phyloP scores from a whole-genome alignment of 1,140 invertebrate genomes.

The Orius insidiosus region DNA sequence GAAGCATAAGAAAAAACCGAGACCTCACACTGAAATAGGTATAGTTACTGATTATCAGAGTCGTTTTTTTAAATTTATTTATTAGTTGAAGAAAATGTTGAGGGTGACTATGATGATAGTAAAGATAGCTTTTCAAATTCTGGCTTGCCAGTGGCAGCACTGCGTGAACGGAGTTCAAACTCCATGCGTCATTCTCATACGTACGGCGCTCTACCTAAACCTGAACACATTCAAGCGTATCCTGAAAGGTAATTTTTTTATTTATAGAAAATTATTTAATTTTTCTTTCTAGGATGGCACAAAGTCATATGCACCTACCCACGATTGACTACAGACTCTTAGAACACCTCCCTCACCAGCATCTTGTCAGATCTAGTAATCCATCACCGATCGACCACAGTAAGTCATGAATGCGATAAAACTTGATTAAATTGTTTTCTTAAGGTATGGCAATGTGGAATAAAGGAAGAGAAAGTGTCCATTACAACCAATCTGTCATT shows the following conservation, averaged over 20 bases:
- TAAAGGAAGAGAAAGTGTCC: conserved; percentile 1
- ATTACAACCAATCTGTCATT: too few relatives aligned
- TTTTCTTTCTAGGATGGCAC: not conserved
- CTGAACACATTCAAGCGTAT: conserved; percentile 2
- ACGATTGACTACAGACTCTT: conserved; percentile 9
- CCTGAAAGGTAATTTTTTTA: conserved; percentile 6
- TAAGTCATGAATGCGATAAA: too few relatives aligned
- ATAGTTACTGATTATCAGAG: not conserved
- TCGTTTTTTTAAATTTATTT: not conserved
- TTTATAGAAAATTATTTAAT: not conserved
- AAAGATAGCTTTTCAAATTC: too few relatives aligned
- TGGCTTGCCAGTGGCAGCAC: too few relatives aligned
- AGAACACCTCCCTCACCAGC: conserved; percentile 5
- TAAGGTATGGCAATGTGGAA: conserved; percentile 2
- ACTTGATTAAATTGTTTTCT: not conserved
- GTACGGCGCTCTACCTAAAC: conserved; percentile 5
- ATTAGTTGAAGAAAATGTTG: not conserved
- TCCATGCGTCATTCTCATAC: conserved; percentile 7
- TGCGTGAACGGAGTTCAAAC: conserved; percentile 4
- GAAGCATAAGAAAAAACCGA: conserved; percentile 31
- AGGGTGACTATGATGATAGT: not conserved
- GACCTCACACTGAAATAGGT: conserved; percentile 25
- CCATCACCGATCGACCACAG: conserved; percentile 7
- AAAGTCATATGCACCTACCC: conserved; percentile 3
- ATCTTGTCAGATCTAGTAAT: conserved; percentile 6